phyloP scores from a whole-genome alignment of 2,888 invertebrate species.

The Arctia plantaginis region DNA sequence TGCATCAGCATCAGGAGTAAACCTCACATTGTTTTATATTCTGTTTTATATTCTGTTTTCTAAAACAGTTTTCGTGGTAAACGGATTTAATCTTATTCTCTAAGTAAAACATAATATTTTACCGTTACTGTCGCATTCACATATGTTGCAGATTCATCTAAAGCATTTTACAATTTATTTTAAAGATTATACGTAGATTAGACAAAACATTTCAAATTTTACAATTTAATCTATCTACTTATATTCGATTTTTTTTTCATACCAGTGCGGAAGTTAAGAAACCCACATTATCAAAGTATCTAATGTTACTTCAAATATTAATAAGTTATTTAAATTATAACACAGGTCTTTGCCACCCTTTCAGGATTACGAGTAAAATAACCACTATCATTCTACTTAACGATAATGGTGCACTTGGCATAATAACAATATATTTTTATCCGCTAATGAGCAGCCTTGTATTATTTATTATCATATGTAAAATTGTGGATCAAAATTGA shows the following conservation, averaged over 20 bases:
- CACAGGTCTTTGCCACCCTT: background rate
- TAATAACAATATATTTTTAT: background rate
- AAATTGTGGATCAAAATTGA: background rate
- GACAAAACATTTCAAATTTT: no score
- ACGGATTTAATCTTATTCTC: background rate
- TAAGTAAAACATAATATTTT: background rate
- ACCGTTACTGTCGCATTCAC: no score
- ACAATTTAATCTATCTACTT: no score
- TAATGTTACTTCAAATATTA: background rate
- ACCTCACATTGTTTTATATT: background rate
- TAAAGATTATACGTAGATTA: no score
- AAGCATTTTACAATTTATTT: no score
- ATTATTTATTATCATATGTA: background rate
- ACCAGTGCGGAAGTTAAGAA: background rate
- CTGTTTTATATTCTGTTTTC: background rate
- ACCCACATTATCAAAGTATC: background rate
- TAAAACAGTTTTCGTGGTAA: background rate
- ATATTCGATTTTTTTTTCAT: background rate
- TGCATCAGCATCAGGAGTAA: no score
- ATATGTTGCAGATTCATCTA: no score
- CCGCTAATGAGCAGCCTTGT: background rate
- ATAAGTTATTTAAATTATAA: background rate
- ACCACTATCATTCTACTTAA: background rate
- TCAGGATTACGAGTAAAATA: background rate
- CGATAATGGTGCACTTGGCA: background rate